Evolutionary conservation across 2,888 invertebrate species (phyloP), one percentile per base, ranked within the genome.

Genomic region (Patella depressa): DNA sequence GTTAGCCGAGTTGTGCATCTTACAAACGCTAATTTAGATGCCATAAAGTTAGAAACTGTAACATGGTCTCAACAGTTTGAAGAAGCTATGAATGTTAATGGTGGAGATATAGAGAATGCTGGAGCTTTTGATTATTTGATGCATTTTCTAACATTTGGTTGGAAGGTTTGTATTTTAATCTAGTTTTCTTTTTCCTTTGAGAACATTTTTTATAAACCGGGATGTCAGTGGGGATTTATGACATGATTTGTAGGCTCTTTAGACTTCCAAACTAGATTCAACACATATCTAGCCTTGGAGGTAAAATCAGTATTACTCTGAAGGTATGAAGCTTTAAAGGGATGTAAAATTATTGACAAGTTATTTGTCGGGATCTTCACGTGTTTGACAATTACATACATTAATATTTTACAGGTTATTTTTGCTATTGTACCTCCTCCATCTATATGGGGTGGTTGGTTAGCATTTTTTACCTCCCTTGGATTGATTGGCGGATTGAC

Each of bases 121-220:
- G 92, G 93, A 7, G 81, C 89, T 29, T 79, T 88, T 24, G 93
- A 94, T 85, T 94, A 94, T 83, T 78, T 94, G 70, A 89, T 93
- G 88, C 94, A 94, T 85, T 93, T 93, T 84, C 82, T 93, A 12
- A 92, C 93, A 0, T 94, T 94, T 87, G 93, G 92, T 53, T 94
- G 93, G 93, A 94, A 94, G 91, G 92, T 92, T 82, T 76, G 81
- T 19, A 53, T 34, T 53, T 14, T 53, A 1, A n/a, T n/a, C 7
- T 9, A 45, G 9, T 0, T 45, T 45, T 24, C 24, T 24, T 45
- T 1, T 45, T 45, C 4, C 9, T 45, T 9, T 45, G 45, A 45
- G 45, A 45, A 34, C 0, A 45, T 45, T 45, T 24, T 45, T 45
- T 45, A 9, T 45, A 7, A 45, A n/a, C 55, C 17, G 53, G n/a